These are phyloP conservation scores for Drosophila quinaria DNA, from an alignment of 2,888 invertebrate genomes.

Conservation along the genomic window DNA sequence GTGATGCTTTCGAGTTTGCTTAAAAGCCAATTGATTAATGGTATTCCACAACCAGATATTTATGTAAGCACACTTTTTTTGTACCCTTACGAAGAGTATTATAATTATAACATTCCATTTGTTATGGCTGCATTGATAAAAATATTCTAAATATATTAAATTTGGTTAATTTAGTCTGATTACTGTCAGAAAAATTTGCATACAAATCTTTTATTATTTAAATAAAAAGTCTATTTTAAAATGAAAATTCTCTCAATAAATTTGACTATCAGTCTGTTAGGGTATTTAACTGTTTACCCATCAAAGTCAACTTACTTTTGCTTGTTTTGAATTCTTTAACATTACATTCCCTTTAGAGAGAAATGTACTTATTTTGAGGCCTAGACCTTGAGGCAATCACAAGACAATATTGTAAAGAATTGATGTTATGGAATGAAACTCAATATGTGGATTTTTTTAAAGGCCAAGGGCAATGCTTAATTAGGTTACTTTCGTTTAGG, in stretches of 20 bases:
- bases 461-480: slow-evolving; percentile 47
- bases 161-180: too few species aligned
- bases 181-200: too few species aligned
- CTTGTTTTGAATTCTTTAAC: neutral
- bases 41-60: slow-evolving; percentile 8
- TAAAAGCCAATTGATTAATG: slow-evolving; percentile 52
- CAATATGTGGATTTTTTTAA: slow-evolving; percentile 50
- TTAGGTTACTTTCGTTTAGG: slow-evolving; percentile 45
- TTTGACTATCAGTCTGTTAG: neutral
- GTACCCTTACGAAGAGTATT: neutral
- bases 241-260: neutral
- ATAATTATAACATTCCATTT: neutral
- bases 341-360: neutral
- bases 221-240: neutral
- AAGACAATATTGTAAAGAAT: slow-evolving; percentile 28
- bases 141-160: too few species aligned
- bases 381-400: neutral
- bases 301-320: neutral
- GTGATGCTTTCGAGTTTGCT: slow-evolving; percentile 28
- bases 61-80: slow-evolving; percentile 1
- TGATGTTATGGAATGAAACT: slow-evolving; percentile 35
- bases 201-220: neutral
- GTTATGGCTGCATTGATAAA: neutral
- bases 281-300: neutral
- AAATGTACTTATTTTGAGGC: neutral